Conservation (phyloP, 2,888 invertebrate genomes). For the Eupithecia vulgata region DNA sequence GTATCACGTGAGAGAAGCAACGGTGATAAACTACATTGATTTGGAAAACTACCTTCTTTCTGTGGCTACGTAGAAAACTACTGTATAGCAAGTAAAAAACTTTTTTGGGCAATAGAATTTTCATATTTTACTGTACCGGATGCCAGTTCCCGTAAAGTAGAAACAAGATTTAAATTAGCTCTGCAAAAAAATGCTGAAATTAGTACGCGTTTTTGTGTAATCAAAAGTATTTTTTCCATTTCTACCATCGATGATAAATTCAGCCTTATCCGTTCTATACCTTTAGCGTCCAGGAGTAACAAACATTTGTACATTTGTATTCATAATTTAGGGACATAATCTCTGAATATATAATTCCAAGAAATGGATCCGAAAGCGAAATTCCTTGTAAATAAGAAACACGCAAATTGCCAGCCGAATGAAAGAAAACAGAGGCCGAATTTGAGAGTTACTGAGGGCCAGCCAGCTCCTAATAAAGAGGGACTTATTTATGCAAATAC, state of each 20-base stretch:
- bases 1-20: too few species aligned
- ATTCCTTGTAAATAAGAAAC: background rate
- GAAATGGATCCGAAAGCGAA: background rate
- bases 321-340: background rate
- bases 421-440: constrained; percentile 13
- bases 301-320: background rate
- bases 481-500: constrained; percentile 53
- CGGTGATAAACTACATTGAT: too few species aligned
- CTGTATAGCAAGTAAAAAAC: too few species aligned
- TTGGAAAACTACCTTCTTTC: too few species aligned
- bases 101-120: too few species aligned
- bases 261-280: too few species aligned
- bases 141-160: too few species aligned
- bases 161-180: too few species aligned
- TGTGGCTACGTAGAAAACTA: too few species aligned
- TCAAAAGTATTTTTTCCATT: background rate
- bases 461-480: constrained; percentile 33
- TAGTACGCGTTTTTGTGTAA: too few species aligned
- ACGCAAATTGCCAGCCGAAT: background rate
- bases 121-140: too few species aligned
- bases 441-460: constrained; percentile 21
- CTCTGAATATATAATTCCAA: background rate
- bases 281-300: background rate
- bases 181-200: too few species aligned
- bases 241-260: background rate